Percentiles rank a stretch among this genome's conserved stretches.
phyloP scores from a whole-genome alignment of 1,140 invertebrate genomes.

The Pentalonia nigronervosa region DNA sequence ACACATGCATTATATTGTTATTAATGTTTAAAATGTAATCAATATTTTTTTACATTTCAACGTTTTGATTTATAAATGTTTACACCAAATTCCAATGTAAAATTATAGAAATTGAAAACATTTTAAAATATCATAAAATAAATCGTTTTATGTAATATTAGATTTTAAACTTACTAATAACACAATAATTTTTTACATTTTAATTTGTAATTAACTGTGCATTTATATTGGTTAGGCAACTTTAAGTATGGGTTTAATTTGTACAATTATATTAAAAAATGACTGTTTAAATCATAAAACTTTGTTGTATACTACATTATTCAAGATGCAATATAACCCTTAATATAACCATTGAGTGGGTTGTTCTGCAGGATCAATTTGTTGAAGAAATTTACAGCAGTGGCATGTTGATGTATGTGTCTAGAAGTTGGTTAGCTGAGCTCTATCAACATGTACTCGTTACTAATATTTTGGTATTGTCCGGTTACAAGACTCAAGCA shows the following conservation, averaged over 20 bases:
- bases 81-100: background rate
- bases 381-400: slow-evolving; percentile 89
- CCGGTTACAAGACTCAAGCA: slow-evolving; percentile 69
- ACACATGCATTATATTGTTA: background rate
- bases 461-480: slow-evolving; percentile 76
- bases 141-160: background rate
- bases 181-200: background rate
- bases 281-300: background rate
- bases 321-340: background rate
- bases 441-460: slow-evolving; percentile 85
- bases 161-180: background rate
- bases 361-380: slow-evolving; percentile 77
- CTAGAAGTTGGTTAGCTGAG: slow-evolving; percentile 89
- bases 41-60: background rate
- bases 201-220: background rate
- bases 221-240: background rate
- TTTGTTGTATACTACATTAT: background rate
- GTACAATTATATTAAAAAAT: background rate
- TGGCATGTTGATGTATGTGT: slow-evolving; percentile 88
- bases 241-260: background rate
- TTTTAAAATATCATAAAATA: background rate
- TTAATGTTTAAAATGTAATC: background rate
- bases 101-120: background rate
- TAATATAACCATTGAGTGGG: background rate
- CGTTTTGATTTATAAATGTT: background rate